phyloP scores from a whole-genome alignment of 2,113 vertebrate genomes.

The Eurypyga helias region DNA sequence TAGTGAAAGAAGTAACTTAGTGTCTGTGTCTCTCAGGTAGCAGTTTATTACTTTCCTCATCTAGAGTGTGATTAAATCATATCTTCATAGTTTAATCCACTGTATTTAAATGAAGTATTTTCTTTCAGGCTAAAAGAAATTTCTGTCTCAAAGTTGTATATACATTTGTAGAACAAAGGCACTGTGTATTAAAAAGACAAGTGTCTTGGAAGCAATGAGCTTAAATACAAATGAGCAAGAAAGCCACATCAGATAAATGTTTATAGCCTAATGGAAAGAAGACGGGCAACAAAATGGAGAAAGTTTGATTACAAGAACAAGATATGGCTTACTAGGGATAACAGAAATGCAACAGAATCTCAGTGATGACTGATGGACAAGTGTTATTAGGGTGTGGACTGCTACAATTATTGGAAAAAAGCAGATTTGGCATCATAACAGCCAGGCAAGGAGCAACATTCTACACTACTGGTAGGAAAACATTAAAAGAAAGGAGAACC shows the following conservation, averaged over 20 bases:
- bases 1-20: background rate
- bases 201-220: background rate
- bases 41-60: background rate
- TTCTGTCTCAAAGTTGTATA: background rate
- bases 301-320: background rate
- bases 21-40: conserved; percentile 15
- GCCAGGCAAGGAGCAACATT: background rate
- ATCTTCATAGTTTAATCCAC: background rate
- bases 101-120: background rate
- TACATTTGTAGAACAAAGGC: background rate
- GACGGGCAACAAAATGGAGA: background rate
- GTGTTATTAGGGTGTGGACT: background rate
- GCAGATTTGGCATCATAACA: background rate
- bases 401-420: background rate
- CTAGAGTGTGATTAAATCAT: background rate
- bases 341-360: background rate
- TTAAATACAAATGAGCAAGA: background rate
- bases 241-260: background rate
- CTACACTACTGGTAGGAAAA: background rate
- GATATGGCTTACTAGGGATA: background rate
- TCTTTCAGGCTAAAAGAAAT: background rate
- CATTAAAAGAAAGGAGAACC: background rate
- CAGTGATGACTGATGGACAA: background rate
- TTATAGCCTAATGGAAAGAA: background rate
- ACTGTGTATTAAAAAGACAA: background rate